Conservation (phyloP, 2,113 vertebrate species). For the Seriola dumerili region DNA sequence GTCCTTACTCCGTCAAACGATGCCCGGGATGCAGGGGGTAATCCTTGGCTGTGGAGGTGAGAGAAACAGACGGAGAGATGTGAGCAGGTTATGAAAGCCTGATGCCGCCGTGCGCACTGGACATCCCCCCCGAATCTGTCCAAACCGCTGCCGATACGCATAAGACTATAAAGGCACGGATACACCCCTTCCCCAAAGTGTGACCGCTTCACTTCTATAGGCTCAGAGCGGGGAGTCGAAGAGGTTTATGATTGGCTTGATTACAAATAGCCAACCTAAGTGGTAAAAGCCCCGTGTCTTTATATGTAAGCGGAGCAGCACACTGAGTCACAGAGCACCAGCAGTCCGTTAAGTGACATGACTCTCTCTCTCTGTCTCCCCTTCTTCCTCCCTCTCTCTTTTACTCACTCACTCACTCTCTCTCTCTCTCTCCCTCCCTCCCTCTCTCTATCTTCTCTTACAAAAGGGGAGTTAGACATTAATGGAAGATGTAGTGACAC, state of each 20-base stretch:
- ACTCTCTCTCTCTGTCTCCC: slow-evolving; percentile 54
- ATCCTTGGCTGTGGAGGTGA: slow-evolving; percentile 71
- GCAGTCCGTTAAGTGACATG: slow-evolving; percentile 70
- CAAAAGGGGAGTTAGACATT: slow-evolving; percentile 52
- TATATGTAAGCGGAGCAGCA: slow-evolving; percentile 58
- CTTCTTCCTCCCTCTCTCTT: slow-evolving; percentile 20
- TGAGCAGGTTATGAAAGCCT: slow-evolving; percentile 41
- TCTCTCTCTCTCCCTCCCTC: slow-evolving; percentile 9
- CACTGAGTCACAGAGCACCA: slow-evolving; percentile 60
- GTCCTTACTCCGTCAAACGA: slow-evolving; percentile 64
- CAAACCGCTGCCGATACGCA: slow-evolving; percentile 65
- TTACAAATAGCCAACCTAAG: slow-evolving; percentile 72
- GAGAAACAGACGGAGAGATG: slow-evolving; percentile 41
- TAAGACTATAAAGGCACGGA: slow-evolving; percentile 59
- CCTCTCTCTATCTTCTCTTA: slow-evolving; percentile 21
- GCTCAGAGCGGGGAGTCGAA: slow-evolving; percentile 35
- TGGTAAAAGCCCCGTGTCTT: slow-evolving; percentile 49
- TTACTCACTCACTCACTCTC: not conserved
- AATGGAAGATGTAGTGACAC: slow-evolving; percentile 41
- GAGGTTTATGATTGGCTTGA: slow-evolving; percentile 75
- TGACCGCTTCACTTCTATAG: slow-evolving; percentile 58
- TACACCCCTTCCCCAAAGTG: slow-evolving; percentile 61
- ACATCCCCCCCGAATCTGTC: slow-evolving; percentile 43
- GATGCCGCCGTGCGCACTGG: slow-evolving; percentile 44
- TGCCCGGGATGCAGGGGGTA: slow-evolving; percentile 55